A percentile compares a stretch with the other conserved stretches of the same genome.
Evolutionary conservation across 64 coral and sea anemone genomes (phyloP).

Genomic region (Montipora efflorescens): DNA sequence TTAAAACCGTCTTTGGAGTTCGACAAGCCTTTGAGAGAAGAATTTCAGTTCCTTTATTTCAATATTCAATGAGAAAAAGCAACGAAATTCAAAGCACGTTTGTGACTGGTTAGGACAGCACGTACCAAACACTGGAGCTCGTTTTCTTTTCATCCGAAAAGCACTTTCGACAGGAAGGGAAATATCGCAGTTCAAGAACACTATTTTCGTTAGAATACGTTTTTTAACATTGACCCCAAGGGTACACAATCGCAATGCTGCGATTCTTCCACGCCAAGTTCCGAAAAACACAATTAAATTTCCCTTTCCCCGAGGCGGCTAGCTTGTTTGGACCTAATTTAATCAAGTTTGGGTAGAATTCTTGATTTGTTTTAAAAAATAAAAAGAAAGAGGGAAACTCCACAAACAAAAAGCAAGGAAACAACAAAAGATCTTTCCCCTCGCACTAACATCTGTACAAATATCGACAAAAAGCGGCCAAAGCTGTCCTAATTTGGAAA

Average conservation of each 20-base stretch:
- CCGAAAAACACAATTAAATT: conserved; percentile 14
- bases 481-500: neutral
- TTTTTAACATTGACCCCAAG: neutral
- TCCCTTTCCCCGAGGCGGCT: neutral
- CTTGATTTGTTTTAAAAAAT: neutral
- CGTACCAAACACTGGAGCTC: neutral
- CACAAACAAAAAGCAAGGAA: neutral
- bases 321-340: neutral
- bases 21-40: too few species aligned
- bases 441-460: conserved; percentile 9
- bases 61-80: neutral
- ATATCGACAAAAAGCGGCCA: neutral
- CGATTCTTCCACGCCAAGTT: neutral
- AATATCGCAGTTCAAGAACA: conserved; percentile 3
- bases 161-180: neutral
- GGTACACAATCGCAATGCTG: neutral
- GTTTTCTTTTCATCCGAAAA: neutral
- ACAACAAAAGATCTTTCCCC: neutral
- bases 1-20: too few species aligned
- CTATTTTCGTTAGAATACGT: neutral
- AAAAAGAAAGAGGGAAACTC: neutral
- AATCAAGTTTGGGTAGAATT: neutral
- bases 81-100: too few species aligned
- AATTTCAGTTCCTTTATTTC: too few species aligned
- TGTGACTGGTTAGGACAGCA: too few species aligned